A percentile compares a stretch with the other conserved stretches of the same genome.
Evolutionary conservation across 2,888 invertebrate species (phyloP).

Genomic region (Saturnia japonica): DNA sequence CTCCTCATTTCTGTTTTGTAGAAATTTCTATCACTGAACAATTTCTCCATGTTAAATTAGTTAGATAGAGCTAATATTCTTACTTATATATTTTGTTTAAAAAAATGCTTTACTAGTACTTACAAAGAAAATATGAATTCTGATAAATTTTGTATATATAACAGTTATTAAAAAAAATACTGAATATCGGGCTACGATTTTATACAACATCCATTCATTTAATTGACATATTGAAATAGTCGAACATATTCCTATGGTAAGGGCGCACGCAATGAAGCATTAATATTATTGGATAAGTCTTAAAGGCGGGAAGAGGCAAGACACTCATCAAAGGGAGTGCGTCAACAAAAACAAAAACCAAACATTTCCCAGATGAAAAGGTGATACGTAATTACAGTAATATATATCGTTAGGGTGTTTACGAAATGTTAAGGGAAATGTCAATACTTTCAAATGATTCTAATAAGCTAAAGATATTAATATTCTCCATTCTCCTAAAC

Average conservation of each 20-base stretch:
- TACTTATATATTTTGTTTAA: no score
- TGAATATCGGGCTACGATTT: neutral
- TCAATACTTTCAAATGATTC: slow-evolving; percentile 6
- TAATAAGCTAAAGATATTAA: neutral
- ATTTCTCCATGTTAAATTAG: no score
- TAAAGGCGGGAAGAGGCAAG: slow-evolving; percentile 29
- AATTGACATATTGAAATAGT: slow-evolving; percentile 5
- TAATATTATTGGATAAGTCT: slow-evolving; percentile 77
- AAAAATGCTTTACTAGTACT: no score
- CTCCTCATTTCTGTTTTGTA: no score
- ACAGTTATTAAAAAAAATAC: neutral
- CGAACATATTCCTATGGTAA: slow-evolving; percentile 8
- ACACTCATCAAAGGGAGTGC: slow-evolving; percentile 66
- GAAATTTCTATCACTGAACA: no score
- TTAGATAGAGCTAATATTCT: no score
- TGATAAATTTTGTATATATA: neutral
- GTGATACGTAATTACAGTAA: slow-evolving; percentile 53
- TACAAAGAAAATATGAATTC: no score
- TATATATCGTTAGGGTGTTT: slow-evolving; percentile 48
- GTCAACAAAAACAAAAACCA: slow-evolving; percentile 58
- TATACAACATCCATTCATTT: neutral
- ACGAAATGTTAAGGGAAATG: slow-evolving; percentile 21
- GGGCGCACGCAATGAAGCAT: slow-evolving; percentile 43
- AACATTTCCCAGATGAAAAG: slow-evolving; percentile 56
- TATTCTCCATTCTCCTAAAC: neutral